Evolutionary conservation across 2,888 invertebrate species (phyloP), one percentile per base, ranked within the genome.

Genomic region (Liodrosophila aerea): DNA sequence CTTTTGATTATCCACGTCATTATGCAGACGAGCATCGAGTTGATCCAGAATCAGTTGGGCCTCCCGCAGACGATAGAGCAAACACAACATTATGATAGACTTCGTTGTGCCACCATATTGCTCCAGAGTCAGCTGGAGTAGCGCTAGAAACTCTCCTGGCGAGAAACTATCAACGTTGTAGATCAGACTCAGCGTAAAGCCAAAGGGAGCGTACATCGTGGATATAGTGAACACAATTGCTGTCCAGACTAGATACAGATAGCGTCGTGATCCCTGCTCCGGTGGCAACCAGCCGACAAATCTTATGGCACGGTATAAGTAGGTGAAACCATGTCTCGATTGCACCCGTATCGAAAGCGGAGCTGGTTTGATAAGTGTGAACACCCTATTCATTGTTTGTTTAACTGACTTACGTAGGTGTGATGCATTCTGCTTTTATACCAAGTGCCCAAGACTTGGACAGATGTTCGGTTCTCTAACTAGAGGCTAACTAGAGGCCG

Each of bases 61-160:
- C 12, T 59, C 40, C 0, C 40, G 5, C 4, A 68, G 29, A 1
- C 64, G 34, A 30, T 47, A 59, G 0, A 66, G 33, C 1, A 47
- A 39, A 4, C 45, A 4, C 0, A 41, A 36, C 9, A 65, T 43
- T 7, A 60, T 64, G 0, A 65, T 36, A 0, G 45, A 31, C 44
- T 73, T 75, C 0, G 54, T 22, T 9, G 59, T 51, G 0, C 44
- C 46, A 0, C 61, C 69, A 1, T 34, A 41, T 1, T 33, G 36
- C 11, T 72, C 73, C 5, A 69, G 36, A 31, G 37, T 49, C 15
- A 61, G 53, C 54, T 70, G 61, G 16, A 73, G 18, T 7, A 60
- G 49, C 12, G 41, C 52, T 8, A 73, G 64, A 11, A 72, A 64
- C 41, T 73, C 73, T 9, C 54, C 69, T 2, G 73, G 60, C n/a